These are phyloP conservation scores for Acrocyrtus sp. DNA, from an alignment of 2,888 invertebrate species.

Conservation along the genomic window DNA sequence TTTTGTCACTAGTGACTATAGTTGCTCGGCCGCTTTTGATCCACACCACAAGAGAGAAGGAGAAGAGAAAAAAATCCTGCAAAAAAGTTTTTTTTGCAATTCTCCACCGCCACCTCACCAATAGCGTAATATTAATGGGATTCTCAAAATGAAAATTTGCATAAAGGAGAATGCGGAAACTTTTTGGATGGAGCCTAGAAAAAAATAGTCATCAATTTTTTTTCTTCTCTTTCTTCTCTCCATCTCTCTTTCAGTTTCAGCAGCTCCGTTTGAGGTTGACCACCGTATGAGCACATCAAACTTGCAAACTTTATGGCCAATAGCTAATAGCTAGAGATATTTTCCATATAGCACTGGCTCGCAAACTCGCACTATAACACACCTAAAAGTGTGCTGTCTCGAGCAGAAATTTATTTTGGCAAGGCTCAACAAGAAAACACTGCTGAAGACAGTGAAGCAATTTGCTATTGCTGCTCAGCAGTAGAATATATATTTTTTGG, in stretches of 20 bases:
- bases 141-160: constrained; percentile 6
- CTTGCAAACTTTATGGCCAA: too few species aligned
- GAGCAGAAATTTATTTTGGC: not conserved
- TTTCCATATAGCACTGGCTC: constrained; percentile 14
- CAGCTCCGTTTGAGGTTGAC: constrained; percentile 34
- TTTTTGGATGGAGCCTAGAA: not conserved
- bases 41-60: not conserved
- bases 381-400: too few species aligned
- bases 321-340: constrained; percentile 12
- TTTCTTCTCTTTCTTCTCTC: too few species aligned
- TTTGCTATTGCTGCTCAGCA: not conserved
- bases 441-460: not conserved
- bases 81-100: not conserved
- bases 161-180: constrained; percentile 42
- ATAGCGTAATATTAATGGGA: not conserved
- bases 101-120: not conserved
- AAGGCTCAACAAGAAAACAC: not conserved
- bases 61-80: not conserved
- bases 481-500: not conserved
- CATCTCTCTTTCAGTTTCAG: too few species aligned
- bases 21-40: not conserved
- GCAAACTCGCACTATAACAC: not conserved
- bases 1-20: not conserved
- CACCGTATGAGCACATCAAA: too few species aligned
- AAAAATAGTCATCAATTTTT: not conserved